A percentile compares a stretch with the other conserved stretches of the same genome.
Conservation (phyloP, 2,797 vertebrate genomes). For the Chaetodon trifasciatus region DNA sequence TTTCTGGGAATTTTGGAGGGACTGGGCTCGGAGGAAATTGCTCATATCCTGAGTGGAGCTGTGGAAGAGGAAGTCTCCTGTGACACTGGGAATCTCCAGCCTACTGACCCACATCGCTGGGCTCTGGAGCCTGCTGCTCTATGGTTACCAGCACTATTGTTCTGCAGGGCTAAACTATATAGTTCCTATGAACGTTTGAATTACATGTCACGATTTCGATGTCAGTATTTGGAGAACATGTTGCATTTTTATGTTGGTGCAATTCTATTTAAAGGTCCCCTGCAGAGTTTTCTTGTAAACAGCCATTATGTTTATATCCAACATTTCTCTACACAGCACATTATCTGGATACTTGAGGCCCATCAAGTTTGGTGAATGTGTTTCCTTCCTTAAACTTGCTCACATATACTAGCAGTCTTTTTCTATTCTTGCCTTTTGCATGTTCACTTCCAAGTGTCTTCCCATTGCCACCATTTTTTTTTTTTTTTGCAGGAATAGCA, state of each 20-base stretch:
- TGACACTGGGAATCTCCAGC: conserved; percentile 74
- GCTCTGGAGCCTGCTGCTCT: conserved; percentile 33
- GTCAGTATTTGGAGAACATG: neutral
- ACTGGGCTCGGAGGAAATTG: conserved; percentile 72
- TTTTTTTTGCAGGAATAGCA: neutral
- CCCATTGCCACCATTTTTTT: neutral
- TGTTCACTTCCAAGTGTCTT: neutral
- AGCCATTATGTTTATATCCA: conserved; percentile 9
- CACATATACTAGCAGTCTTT: neutral
- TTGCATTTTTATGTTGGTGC: neutral
- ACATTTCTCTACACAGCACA: neutral
- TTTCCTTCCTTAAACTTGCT: conserved; percentile 6
- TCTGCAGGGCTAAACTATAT: neutral
- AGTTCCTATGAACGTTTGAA: neutral
- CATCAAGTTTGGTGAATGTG: neutral
- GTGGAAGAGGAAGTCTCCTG: conserved; percentile 76
- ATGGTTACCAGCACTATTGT: neutral
- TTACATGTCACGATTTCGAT: neutral
- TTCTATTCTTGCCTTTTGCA: neutral
- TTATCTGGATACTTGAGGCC: neutral
- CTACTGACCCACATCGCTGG: conserved; percentile 77
- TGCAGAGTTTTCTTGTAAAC: neutral
- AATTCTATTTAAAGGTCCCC: neutral
- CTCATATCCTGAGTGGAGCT: conserved; percentile 79
- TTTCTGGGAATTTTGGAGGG: conserved; percentile 64